phyloP scores from a whole-genome alignment of 1,140 invertebrate genomes.

The Watersipora subatra region DNA sequence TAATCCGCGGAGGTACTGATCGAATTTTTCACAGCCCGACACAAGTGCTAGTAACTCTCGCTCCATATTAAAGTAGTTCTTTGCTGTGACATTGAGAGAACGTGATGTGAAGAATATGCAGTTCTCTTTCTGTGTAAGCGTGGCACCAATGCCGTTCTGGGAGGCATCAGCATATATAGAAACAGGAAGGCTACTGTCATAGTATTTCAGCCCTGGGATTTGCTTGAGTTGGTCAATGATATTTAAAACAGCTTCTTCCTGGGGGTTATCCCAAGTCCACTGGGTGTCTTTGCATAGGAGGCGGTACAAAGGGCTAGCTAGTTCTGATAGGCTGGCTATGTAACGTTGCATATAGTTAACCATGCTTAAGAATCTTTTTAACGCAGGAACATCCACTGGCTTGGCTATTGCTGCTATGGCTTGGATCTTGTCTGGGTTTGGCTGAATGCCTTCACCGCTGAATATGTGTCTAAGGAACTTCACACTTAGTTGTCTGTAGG shows the following conservation, averaged over 20 bases:
- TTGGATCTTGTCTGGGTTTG: conserved; percentile 9
- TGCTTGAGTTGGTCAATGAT: background rate
- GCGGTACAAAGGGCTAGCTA: background rate
- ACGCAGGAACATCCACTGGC: background rate
- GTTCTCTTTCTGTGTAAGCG: background rate
- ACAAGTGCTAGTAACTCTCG: conserved; percentile 45
- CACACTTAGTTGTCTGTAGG: conserved; percentile 20
- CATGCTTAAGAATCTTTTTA: conserved; percentile 6
- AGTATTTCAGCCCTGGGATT: background rate
- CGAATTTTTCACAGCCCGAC: conserved; percentile 44
- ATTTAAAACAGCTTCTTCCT: background rate
- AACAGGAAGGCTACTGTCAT: background rate
- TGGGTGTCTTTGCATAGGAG: background rate
- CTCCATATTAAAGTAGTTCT: conserved; percentile 44
- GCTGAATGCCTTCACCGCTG: conserved; percentile 23
- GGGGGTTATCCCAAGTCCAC: background rate
- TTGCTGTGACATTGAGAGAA: conserved; percentile 33
- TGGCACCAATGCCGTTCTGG: background rate
- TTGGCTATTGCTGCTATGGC: background rate
- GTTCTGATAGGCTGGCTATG: background rate
- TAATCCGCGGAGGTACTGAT: conserved; percentile 40
- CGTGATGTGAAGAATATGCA: conserved; percentile 36
- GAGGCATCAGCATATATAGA: background rate
- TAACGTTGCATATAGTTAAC: conserved; percentile 8
- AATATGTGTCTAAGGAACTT: conserved; percentile 33